Evolutionary conservation across 2,113 vertebrate genomes (phyloP).

Genomic region (Macroglossus sobrinus): DNA sequence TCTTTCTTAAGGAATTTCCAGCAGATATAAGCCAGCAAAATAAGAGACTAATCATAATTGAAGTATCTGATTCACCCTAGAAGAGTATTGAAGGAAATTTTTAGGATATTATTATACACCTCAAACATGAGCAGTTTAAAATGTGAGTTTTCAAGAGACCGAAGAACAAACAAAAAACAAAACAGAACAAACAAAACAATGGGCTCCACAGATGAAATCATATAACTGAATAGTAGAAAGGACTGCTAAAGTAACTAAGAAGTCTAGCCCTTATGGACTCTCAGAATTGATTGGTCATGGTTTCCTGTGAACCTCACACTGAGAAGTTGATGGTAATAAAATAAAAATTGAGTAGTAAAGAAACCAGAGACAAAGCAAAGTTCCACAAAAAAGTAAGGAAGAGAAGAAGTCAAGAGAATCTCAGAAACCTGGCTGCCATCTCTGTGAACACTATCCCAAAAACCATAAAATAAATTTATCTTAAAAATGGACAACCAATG

Average conservation of each 20-base stretch:
- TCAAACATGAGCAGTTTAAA: background rate
- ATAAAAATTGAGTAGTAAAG: background rate
- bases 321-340: background rate
- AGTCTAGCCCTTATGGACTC: background rate
- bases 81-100: background rate
- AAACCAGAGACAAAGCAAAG: background rate
- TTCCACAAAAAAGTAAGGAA: background rate
- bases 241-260: background rate
- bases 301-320: background rate
- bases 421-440: background rate
- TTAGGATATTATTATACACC: background rate
- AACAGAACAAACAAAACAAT: background rate
- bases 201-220: background rate
- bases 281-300: background rate
- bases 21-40: background rate
- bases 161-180: background rate
- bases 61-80: background rate
- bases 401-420: background rate
- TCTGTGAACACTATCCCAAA: background rate
- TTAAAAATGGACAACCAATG: background rate
- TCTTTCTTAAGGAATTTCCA: background rate
- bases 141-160: background rate
- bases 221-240: background rate
- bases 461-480: background rate
- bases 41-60: background rate